Base-by-base conservation (phyloP, 2,113 vertebrate species). In the Seriola aureovittata region DNA sequence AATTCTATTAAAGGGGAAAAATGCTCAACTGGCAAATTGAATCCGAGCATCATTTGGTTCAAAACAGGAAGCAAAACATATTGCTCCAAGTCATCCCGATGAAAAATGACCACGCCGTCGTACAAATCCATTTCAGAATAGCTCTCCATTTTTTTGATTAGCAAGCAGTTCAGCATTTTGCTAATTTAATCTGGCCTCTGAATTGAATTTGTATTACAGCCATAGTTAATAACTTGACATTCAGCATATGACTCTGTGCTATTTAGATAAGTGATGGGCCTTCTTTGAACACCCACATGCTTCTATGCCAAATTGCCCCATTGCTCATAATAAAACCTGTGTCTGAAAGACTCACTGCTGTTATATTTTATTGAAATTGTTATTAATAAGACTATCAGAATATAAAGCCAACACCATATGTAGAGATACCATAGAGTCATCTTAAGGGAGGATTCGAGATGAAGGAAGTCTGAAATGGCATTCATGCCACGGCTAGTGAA, bases 241-340 rank as follows among this genome's bases (percentile, higher is more conserved):
- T 90, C 90, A 80, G 90, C 44, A 7, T 81, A 57, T 36, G 78
- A 84, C 77, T 86, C 72, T 38, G 71, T 73, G 88, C 90, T 75
- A 79, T 89, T 90, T 82, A 86, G 91, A 94, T 94, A 92, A 94
- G 93, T 89, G 91, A 94, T 92, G 91, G 86, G 70, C 46, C 75
- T 84, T 77, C 86, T 88, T 72, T 86, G 76, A 91, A 90, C 89
- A 81, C 83, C 85, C 85, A 75, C 88, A 81, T 78, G 79, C 88
- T 57, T 81, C 87, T 4, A 21, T 19, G 69, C 89, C 88, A 93
- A 94, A 94, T 85, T 82, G 84, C 80, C 80, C 89, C 85, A 93
- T 94, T 91, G 78, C 92, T 95, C 93, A 93, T 90, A 89, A 94
- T 94, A 93, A 94, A 92, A 83, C 73, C 60, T 17, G 50, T 48